Conservation (phyloP, 30 jellyfish, hydroid and myxozoan genomes). For the Cassiopea xamachana region DNA sequence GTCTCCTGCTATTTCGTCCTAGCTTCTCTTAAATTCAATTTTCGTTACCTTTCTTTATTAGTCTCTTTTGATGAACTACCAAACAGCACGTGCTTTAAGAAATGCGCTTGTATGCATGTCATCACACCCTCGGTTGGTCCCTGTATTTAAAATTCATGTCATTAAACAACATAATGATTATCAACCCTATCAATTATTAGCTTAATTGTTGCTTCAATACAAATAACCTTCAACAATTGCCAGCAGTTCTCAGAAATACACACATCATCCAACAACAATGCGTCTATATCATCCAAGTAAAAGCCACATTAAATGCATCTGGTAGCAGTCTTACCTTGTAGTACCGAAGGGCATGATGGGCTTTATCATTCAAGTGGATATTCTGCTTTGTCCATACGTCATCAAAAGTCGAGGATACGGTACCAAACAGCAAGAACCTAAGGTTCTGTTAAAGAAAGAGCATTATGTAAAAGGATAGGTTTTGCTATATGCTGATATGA, state of each 20-base stretch:
- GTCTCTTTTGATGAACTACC: neutral
- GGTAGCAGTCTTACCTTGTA: conserved; percentile 52
- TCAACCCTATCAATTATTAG: no score
- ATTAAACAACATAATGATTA: no score
- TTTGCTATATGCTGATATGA: neutral
- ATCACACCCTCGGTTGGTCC: conserved; percentile 73
- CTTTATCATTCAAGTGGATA: conserved; percentile 30
- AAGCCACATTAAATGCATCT: neutral
- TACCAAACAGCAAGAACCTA: conserved; percentile 54
- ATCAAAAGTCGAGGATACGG: conserved; percentile 32
- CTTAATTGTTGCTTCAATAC: no score
- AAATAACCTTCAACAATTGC: no score
- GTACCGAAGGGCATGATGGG: conserved; percentile 54
- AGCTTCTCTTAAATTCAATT: no score
- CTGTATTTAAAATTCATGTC: neutral
- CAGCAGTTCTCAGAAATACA: no score
- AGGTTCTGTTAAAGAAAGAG: conserved; percentile 15
- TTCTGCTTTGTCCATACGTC: conserved; percentile 49
- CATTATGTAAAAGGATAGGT: neutral
- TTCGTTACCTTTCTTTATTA: no score
- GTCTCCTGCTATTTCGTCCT: no score
- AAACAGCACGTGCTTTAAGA: conserved; percentile 68
- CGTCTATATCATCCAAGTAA: neutral
- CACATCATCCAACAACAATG: no score
- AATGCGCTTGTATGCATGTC: conserved; percentile 72